A percentile compares a stretch with the other conserved stretches of the same genome.
Conservation (phyloP, 2,797 vertebrate genomes). For the Taenioides sp. region DNA sequence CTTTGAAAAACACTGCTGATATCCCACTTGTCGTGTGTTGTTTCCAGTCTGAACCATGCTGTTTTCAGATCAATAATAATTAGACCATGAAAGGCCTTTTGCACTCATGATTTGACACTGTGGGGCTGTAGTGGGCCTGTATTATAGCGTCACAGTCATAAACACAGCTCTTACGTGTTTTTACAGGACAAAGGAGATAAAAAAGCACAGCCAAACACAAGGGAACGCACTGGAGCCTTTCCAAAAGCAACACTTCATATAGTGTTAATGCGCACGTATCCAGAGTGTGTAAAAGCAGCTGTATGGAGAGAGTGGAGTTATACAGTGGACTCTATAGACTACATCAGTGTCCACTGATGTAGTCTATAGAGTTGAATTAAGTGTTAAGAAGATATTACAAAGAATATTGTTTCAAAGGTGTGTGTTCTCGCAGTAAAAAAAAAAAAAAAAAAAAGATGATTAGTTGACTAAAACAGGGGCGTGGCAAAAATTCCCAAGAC, state of each 20-base stretch:
- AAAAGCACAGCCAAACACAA: constrained; percentile 25
- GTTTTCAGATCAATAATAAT: constrained; percentile 78
- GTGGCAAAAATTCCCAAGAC: too few species aligned
- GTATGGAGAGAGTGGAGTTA: background rate
- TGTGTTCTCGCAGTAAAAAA: too few species aligned
- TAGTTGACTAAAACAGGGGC: too few species aligned
- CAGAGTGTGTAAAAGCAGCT: constrained; percentile 4
- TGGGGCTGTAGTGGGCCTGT: constrained; percentile 56
- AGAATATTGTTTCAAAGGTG: too few species aligned
- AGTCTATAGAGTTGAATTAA: background rate
- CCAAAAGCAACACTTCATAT: constrained; percentile 7
- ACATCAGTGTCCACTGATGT: too few species aligned
- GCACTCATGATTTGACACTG: constrained; percentile 62
- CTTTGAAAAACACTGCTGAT: constrained; percentile 49
- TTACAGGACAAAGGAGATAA: background rate
- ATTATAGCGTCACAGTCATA: constrained; percentile 51
- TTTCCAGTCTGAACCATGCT: constrained; percentile 51
- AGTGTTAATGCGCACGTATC: background rate
- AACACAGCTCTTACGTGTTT: constrained; percentile 55
- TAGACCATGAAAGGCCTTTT: constrained; percentile 62
- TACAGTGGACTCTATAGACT: background rate
- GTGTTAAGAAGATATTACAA: background rate
- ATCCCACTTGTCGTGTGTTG: constrained; percentile 46
- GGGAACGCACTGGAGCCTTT: background rate
- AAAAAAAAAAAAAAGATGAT: too few species aligned